Evolutionary conservation across 2,888 invertebrate species (phyloP), one percentile per base, ranked within the genome.

Genomic region (Himalopsyche japonica): DNA sequence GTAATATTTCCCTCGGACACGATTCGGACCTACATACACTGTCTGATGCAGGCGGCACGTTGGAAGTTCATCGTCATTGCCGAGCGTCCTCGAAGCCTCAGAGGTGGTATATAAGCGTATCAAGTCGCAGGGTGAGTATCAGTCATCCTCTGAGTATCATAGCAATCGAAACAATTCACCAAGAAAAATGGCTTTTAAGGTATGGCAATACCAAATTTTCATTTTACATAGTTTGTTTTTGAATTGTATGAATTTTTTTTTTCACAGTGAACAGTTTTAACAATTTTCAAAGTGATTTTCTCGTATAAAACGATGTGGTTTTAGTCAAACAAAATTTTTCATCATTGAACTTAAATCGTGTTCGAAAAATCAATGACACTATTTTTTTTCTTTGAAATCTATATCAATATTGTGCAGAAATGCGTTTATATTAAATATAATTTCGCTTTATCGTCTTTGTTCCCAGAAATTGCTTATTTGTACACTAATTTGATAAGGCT

Each of bases 121-220:
- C 20, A 20, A 57, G 57, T 20, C 57, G 57, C n/a, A 57, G 57
- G 57, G 57, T 57, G 43, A 57, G 37, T 57, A 84, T 81, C 81
- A 84, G 43, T 84, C 84, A 80, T 80, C 81, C 43, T 49, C 78
- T 27, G 43, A 49, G 76, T 80, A 84, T 81, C 57, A 80, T 76
- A 79, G 43, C 82, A 79, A 79, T n/a, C 82, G 47, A 84, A 27
- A n/a, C 57, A 57, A 57, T 57, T 20, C 57, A 57, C 30, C 27
- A 20, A 84, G 84, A 43, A 43, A 43, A 85, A 86, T 86, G 86
- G 86, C 85, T 82, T 83, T 85, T 82, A 86, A 86, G 86, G 86
- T 86, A 86, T 76, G 30, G 15, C 76, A 43, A 76, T 37, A 32
- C 76, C 37, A 37, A 76, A 7, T 76, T 76, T 76, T 43, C 15